A percentile compares a stretch with the other conserved stretches of the same genome.
Evolutionary conservation across 37 sponge, comb jelly and placozoan species (phyloP).

Genomic region (Ephydatia muelleri): DNA sequence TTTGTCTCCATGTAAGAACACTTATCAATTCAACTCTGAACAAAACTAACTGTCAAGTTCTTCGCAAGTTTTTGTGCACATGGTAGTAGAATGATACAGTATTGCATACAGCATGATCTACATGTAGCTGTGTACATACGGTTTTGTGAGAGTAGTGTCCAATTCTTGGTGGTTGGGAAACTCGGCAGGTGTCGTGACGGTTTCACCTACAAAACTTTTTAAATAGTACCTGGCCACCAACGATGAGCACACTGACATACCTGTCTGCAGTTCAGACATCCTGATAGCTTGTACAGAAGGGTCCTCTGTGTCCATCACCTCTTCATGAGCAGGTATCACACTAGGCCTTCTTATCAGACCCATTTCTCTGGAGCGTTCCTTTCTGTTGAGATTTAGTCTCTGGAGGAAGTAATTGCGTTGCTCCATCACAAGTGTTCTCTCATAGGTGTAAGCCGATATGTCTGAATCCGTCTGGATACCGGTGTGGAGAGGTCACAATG

Average conservation of each 20-base stretch:
- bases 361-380: not conserved
- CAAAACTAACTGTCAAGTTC: too few species aligned
- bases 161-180: not conserved
- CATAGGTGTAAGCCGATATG: conserved; percentile 99
- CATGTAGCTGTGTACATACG: not conserved
- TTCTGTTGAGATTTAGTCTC: conserved; percentile 61
- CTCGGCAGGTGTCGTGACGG: not conserved
- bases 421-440: conserved; percentile 95
- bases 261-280: not conserved
- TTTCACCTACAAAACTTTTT: not conserved
- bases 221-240: not conserved
- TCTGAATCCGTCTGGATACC: conserved; percentile 67
- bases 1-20: too few species aligned
- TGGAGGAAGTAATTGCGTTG: conserved; percentile 87
- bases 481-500: not conserved
- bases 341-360: not conserved
- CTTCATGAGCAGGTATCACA: not conserved
- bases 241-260: not conserved
- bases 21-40: too few species aligned
- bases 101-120: too few species aligned
- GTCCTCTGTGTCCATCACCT: not conserved
- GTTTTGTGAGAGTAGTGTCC: not conserved
- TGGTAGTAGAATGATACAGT: too few species aligned
- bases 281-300: not conserved
- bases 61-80: too few species aligned